Percentiles rank a stretch among this genome's conserved stretches.
Evolutionary conservation across 2,797 vertebrate species (phyloP).

Genomic region (Eulemur rubriventer): DNA sequence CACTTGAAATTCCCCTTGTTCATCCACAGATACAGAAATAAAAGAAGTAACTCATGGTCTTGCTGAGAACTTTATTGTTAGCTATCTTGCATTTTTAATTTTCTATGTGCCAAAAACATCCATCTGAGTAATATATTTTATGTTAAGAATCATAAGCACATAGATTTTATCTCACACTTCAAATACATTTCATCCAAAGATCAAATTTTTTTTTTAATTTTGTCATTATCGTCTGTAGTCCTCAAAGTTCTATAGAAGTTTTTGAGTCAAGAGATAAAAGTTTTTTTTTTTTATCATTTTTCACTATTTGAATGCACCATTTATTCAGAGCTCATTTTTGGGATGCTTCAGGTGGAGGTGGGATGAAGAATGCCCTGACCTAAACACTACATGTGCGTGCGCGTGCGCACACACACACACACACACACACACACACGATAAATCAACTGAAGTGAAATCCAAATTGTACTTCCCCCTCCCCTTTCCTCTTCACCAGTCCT

Average conservation of each 20-base stretch:
- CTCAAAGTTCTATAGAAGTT: not conserved
- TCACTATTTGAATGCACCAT: not conserved
- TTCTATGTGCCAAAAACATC: slow-evolving; percentile 23
- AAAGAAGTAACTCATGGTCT: slow-evolving; percentile 45
- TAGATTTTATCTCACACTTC: not conserved
- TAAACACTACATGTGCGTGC: not conserved
- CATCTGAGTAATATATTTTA: not conserved
- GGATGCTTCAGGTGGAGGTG: not conserved
- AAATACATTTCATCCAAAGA: not conserved
- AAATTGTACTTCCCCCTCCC: not conserved
- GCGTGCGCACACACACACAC: not conserved
- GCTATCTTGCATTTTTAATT: slow-evolving; percentile 9
- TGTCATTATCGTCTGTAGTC: not conserved
- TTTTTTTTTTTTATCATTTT: not conserved
- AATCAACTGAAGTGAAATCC: not conserved
- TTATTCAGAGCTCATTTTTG: not conserved
- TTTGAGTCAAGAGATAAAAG: not conserved
- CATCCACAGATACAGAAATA: slow-evolving; percentile 63
- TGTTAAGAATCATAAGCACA: not conserved
- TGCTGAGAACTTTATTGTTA: slow-evolving; percentile 53
- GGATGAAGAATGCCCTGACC: not conserved
- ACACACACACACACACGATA: not conserved
- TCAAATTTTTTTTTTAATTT: not conserved
- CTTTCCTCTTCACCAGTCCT: not conserved
- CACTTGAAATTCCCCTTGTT: slow-evolving; percentile 69